Evolutionary conservation across 2,888 invertebrate species (phyloP), one percentile per base, ranked within the genome.

Genomic region (Dioctria rufipes): DNA sequence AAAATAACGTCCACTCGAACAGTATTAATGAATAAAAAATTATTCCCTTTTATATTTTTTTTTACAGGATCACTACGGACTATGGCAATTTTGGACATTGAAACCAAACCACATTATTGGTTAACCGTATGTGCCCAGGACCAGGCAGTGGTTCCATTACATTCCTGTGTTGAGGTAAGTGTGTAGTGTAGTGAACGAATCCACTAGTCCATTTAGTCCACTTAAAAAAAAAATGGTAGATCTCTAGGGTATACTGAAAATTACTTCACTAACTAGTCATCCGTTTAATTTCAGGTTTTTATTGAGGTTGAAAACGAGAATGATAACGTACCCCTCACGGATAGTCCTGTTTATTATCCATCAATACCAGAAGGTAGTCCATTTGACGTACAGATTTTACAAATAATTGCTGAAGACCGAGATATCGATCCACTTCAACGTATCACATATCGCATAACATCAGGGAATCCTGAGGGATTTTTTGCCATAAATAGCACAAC

Each of bases 71-170:
- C 92, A 75, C 94, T 99, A 85, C 93, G 94, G 83, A 98, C 98
- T 2, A 91, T 94, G 86, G 93, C 94, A 3, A 92, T 95, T 65
- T 91, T 99, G 86, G 98, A 99, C 90, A 92, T 97, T 80, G 99
- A 99, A 90, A 93, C 94, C 3, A 93, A 93, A 85, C 90, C 93
- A 51, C 94, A 94, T 87, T 98, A 97, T 90, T 99, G 99, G 99
- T 90, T 99, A 83, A 97, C 97, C 6, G 93, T 98, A 79, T 95
- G 95, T 88, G 98, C 98, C 4, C 95, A 96, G 87, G 98, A 98
- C 90, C 94, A 95, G 85, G 98, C 96, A 0, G 94, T 96, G 25
- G 95, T 96, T 42, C 96, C 97, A 2, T 91, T 95, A 11, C 94
- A 93, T 87, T 92, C 96, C 58, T 94, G 95, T 86, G 92, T 96